These are phyloP conservation scores for Coilia nasus DNA, from an alignment of 2,797 vertebrate species.

Conservation along the genomic window DNA sequence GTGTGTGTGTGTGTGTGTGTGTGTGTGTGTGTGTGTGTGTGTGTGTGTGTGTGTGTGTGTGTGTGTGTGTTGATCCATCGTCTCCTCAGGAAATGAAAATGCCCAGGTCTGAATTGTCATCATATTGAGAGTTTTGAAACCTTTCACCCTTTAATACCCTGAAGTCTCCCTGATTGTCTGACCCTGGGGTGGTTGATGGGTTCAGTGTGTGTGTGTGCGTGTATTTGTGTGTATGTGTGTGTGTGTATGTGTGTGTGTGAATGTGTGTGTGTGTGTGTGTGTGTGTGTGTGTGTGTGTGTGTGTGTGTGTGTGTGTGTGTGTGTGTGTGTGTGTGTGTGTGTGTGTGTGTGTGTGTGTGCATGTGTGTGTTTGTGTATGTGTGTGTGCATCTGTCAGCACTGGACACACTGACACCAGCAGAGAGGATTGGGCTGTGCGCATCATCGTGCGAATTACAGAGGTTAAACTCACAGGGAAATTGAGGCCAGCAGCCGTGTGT, in stretches of 20 bases:
- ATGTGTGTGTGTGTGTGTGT: neutral
- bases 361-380: neutral
- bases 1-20: conserved; percentile 4
- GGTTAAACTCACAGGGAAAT: conserved; percentile 7
- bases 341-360: neutral
- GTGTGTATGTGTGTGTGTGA: neutral
- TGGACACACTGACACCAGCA: neutral
- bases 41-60: neutral
- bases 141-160: conserved; percentile 75
- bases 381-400: neutral
- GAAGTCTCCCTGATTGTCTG: conserved; percentile 71
- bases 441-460: neutral
- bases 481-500: neutral
- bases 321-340: neutral
- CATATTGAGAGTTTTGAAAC: conserved; percentile 71
- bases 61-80: conserved; percentile 42
- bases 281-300: neutral
- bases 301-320: conserved; percentile 15
- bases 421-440: conserved; percentile 1
- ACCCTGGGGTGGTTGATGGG: conserved; percentile 46
- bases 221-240: neutral
- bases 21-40: conserved; percentile 21
- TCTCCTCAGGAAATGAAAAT: conserved; percentile 77
- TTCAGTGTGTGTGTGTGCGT: neutral
- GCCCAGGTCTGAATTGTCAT: conserved; percentile 72